These are phyloP conservation scores for Ancistrus triradiatus DNA, from an alignment of 2,113 vertebrate species.

Conservation along the genomic window DNA sequence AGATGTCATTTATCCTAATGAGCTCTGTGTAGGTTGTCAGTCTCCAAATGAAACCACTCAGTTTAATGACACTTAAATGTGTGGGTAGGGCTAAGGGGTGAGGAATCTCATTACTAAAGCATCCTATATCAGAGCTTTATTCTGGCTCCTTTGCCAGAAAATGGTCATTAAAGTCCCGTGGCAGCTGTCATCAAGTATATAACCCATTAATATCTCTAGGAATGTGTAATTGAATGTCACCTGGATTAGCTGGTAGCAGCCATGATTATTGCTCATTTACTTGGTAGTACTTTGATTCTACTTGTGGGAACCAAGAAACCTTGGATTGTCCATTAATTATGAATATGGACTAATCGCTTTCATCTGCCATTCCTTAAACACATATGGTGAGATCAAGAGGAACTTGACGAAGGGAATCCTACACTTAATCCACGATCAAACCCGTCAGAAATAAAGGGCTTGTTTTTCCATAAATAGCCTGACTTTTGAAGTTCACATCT, in stretches of 20 bases:
- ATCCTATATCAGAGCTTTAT: background rate
- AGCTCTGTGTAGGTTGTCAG: background rate
- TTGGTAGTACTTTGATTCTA: background rate
- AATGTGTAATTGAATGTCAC: background rate
- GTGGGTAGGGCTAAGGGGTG: conserved; percentile 2
- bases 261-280: conserved; percentile 9
- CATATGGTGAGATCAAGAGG: conserved; percentile 17
- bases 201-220: background rate
- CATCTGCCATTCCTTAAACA: conserved; percentile 30
- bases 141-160: background rate
- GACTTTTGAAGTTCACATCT: conserved; percentile 4
- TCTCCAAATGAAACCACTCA: conserved; percentile 8
- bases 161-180: background rate
- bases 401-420: conserved; percentile 1
- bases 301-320: conserved; percentile 10
- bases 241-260: conserved; percentile 15
- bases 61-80: conserved; percentile 5
- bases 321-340: conserved; percentile 27
- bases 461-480: conserved; percentile 2
- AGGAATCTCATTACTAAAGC: conserved; percentile 12
- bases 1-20: conserved; percentile 15
- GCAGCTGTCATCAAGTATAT: conserved; percentile 14
- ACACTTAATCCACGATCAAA: conserved; percentile 29
- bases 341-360: conserved; percentile 19
- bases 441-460: too few relatives aligned